Base-by-base conservation (phyloP, 2,888 invertebrate species). In the Heliconius sara region DNA sequence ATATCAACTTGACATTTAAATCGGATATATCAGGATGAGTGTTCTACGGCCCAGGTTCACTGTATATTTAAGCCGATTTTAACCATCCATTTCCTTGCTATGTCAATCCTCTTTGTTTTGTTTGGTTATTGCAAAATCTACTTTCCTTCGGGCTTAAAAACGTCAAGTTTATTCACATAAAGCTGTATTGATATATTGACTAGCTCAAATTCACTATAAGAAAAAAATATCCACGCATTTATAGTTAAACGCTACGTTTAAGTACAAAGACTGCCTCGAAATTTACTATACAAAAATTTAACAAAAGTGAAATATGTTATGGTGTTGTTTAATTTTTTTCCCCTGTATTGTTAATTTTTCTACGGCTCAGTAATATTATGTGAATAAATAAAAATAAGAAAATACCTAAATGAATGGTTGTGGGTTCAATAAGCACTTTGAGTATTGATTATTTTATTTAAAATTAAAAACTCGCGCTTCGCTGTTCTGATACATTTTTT, bases 21-120 rank as follows among this genome's bases (percentile, higher is more conserved):
- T 71, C 47, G 27, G 27, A 27, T 47, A 52, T 30, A 71, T 10
- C 47, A 52, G 52, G 10, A 30, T 16, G 27, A 52, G 27, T 30
- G 47, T 71, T 71, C 27, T 71, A 30, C 71, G 22, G 27, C 19
- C 13, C 52, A 19, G 52, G 52, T 16, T 52, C 52, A 7, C 52
- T 6, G 52, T 52, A 52, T 52, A 52, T 52, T 52, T 72, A 71
- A 77, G 71, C 43, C 47, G 68, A 77, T 70, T 65, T 30, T 63
- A 34, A 30, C 47, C 30, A 71, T 47, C 71, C 25, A 43, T 9
- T 65, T 77, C 63, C 27, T 71, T 71, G 9, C 27, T 16, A 25
- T 30, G 52, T 71, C 52, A n/a, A 65, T 65, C 39, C 43, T 72
- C 47, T 77, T 77, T 65, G 65, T 52, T 77, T 77, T 65, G 65